Evolutionary conservation across 2,113 vertebrate genomes (phyloP).

Genomic region (Bettongia penicillata): DNA sequence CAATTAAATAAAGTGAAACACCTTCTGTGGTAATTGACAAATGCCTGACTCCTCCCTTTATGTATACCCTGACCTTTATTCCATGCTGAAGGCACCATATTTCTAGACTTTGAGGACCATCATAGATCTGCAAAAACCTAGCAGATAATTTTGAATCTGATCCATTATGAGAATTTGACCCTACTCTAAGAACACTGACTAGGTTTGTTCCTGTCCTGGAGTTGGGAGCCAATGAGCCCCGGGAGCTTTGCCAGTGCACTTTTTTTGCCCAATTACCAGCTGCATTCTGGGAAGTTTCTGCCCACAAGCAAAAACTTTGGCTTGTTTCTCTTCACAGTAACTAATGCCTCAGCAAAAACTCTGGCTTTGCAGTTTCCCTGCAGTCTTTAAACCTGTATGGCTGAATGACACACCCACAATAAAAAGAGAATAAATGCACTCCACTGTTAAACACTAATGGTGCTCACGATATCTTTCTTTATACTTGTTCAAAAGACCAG

Average conservation of each 20-base stretch:
- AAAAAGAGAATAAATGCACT: constrained; percentile 49
- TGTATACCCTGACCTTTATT: background rate
- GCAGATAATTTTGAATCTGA: constrained; percentile 57
- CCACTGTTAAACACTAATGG: constrained; percentile 6
- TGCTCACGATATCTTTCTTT: constrained; percentile 20
- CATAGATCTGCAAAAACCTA: constrained; percentile 42
- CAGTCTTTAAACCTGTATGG: constrained; percentile 63
- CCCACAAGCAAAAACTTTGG: constrained; percentile 77
- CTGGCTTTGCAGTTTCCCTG: constrained; percentile 63
- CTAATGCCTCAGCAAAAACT: constrained; percentile 66
- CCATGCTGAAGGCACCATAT: constrained; percentile 9
- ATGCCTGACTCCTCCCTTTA: background rate
- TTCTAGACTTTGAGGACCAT: constrained; percentile 1
- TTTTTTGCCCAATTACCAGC: constrained; percentile 68
- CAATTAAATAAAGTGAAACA: constrained; percentile 47
- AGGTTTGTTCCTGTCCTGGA: constrained; percentile 62
- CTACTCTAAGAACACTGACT: constrained; percentile 35
- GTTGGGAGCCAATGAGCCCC: constrained; percentile 35
- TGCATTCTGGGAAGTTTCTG: constrained; percentile 79
- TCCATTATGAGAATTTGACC: constrained; percentile 63
- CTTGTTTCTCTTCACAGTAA: constrained; percentile 71
- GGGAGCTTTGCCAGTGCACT: constrained; percentile 68
- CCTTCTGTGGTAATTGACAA: background rate
- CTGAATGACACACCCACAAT: constrained; percentile 13
- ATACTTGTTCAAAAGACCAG: constrained; percentile 26